Conservation (phyloP, 2,113 vertebrate species). For the Agelaius tricolor region DNA sequence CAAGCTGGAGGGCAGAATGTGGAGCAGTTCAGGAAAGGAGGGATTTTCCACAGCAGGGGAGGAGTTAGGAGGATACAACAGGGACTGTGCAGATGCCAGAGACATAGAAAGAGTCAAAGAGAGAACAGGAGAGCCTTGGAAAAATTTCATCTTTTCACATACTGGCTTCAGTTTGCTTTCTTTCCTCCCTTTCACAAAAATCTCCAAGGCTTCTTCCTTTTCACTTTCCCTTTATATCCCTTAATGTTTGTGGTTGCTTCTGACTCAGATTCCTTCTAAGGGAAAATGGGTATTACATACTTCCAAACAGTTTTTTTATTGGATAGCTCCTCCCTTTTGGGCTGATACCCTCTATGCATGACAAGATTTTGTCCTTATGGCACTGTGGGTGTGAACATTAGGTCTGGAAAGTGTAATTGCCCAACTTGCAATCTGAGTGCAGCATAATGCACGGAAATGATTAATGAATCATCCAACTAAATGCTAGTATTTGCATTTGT, state of each 20-base stretch:
- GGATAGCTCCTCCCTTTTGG: background rate
- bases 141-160: background rate
- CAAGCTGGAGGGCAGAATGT: background rate
- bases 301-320: background rate
- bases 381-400: background rate
- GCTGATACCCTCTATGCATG: background rate
- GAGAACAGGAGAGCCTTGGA: background rate
- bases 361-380: background rate
- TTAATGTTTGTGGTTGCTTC: background rate
- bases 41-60: background rate
- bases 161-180: background rate
- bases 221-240: background rate
- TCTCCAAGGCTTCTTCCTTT: background rate
- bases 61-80: background rate
- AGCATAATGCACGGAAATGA: background rate
- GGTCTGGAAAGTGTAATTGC: background rate
- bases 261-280: background rate
- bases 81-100: background rate
- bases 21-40: background rate
- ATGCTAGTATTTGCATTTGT: slow-evolving; percentile 1
- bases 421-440: background rate
- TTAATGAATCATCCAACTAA: background rate
- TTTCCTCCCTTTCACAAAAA: background rate
- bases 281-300: background rate
- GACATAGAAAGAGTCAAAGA: background rate